Conservation (phyloP, 2,113 vertebrate species). For the Abramis brama region DNA sequence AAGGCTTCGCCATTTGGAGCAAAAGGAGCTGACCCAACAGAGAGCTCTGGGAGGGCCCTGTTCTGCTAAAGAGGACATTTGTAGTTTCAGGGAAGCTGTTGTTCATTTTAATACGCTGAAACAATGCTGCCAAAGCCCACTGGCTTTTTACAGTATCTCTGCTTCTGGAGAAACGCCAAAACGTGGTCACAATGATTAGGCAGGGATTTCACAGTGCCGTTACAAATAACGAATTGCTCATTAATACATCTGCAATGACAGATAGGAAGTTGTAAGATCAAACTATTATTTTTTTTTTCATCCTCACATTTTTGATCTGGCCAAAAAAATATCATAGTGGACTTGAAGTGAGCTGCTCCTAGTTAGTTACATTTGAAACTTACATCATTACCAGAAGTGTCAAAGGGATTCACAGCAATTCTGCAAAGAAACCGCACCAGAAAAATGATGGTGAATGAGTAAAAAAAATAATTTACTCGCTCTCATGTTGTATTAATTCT, state of each 20-base stretch:
- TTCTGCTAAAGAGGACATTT: conserved; percentile 46
- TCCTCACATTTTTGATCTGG: background rate
- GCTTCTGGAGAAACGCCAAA: conserved; percentile 22
- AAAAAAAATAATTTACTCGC: too few species aligned
- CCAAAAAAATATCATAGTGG: background rate
- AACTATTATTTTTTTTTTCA: background rate
- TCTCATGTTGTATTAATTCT: background rate
- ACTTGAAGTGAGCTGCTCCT: background rate
- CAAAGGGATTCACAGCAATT: background rate
- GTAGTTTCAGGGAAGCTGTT: conserved; percentile 19
- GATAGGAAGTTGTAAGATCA: background rate
- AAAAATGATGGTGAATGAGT: background rate
- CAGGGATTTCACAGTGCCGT: conserved; percentile 21
- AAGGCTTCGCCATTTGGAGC: conserved; percentile 25
- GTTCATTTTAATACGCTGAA: conserved; percentile 31
- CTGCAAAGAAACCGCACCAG: background rate
- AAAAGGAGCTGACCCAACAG: conserved; percentile 42
- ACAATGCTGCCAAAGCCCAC: conserved; percentile 38
- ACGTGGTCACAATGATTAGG: background rate
- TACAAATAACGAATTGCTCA: background rate
- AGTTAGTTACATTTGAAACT: background rate
- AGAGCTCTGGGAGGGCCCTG: conserved; percentile 33
- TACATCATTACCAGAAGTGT: conserved; percentile 12
- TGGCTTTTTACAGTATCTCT: conserved; percentile 29
- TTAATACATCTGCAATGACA: conserved; percentile 21